Base-by-base conservation (phyloP, 1,140 invertebrate genomes). In the Eufriesea mexicana region DNA sequence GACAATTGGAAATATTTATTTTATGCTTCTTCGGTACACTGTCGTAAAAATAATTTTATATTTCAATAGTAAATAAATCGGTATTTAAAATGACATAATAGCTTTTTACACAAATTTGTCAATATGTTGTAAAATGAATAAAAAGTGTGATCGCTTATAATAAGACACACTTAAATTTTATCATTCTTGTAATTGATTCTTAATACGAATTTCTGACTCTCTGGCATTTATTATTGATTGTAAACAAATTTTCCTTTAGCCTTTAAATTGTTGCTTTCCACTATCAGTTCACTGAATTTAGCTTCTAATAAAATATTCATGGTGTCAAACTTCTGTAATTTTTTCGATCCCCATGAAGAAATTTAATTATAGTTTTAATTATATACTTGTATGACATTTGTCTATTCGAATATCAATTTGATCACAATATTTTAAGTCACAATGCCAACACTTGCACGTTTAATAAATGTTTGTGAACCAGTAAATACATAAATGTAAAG, bases 271-370 rank as follows among this genome's bases (percentile, higher is more conserved):
- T 49, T 47, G 61, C 54, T 55, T 57, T 9, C 51, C 54, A 5
- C 16, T 51, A 23, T 42, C 45, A 66, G 1, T 45, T 76, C 79
- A 68, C 62, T 82, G 73, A 82, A 82, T 59, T 75, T 76, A 51
- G 54, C 28, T 67, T 35, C 1, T 45, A 28, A 49, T 10, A 55
- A 49, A 51, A 67, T 42, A 45, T 75, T 81, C 79, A 57, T 73
- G n/a, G 35, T 75, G 25, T 62, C 59, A 49, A 75, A 67, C 8
- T 49, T 28, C 0, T 10, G 8, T 51, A 4, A 72, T 42, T 62
- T n/a, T 59, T 28, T n/a, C 18, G 12, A 49, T 35, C 10, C 0
- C 16, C 18, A 45, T 45, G 25, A 25, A 5, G 20, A 54, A 55
- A 55, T 55, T 55, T 28, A 51, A 51, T 49, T 64, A 28, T 9